A percentile compares a stretch with the other conserved stretches of the same genome.
Conservation (phyloP, 1,140 invertebrate species). For the Dendrolimus kikuchii region DNA sequence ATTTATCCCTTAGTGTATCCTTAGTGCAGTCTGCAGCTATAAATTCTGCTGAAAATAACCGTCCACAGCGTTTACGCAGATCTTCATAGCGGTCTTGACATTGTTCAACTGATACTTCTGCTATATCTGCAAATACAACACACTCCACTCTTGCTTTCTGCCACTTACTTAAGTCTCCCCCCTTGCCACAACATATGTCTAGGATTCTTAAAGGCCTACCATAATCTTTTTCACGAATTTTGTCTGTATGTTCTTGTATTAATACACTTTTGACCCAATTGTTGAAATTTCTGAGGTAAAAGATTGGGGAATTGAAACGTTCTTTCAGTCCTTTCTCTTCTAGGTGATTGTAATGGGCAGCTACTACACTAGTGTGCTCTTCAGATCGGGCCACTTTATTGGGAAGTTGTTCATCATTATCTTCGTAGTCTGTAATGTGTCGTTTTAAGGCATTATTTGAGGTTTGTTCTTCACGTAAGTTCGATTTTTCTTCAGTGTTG, state of each 20-base stretch:
- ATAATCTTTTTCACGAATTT: slow-evolving; percentile 75
- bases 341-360: slow-evolving; percentile 89
- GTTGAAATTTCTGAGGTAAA: slow-evolving; percentile 96
- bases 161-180: slow-evolving; percentile 98
- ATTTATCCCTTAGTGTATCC: slow-evolving; percentile 82
- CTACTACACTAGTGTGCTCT: slow-evolving; percentile 77
- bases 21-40: slow-evolving; percentile 93
- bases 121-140: slow-evolving; percentile 97
- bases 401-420: slow-evolving; percentile 7
- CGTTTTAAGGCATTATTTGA: neutral
- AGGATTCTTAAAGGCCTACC: slow-evolving; percentile 76
- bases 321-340: slow-evolving; percentile 86
- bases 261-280: slow-evolving; percentile 98
- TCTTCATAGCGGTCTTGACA: slow-evolving; percentile 81
- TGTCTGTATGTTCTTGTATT: slow-evolving; percentile 83
- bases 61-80: slow-evolving; percentile 63
- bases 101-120: slow-evolving; percentile 92
- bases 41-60: slow-evolving; percentile 89
- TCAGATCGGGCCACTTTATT: slow-evolving; percentile 9
- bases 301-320: slow-evolving; percentile 90
- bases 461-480: neutral
- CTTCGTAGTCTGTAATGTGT: slow-evolving; percentile 3
- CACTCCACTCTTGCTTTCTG: slow-evolving; percentile 86
- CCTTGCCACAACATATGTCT: slow-evolving; percentile 94
- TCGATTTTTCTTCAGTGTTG: neutral